Conservation (phyloP, 2,888 invertebrate genomes). For the Adineta ricciae region DNA sequence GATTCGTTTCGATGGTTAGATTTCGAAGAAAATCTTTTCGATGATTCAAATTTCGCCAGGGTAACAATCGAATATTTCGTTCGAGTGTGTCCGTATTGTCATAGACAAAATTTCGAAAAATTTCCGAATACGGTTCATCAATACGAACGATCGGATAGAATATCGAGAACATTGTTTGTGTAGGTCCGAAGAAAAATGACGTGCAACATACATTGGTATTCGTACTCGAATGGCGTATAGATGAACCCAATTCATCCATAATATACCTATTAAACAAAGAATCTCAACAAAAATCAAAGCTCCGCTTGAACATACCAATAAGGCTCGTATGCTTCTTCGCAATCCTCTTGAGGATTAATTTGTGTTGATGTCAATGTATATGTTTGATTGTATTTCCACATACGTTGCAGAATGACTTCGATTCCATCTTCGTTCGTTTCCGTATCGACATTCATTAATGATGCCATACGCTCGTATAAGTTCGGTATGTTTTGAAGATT, state of each 20-base stretch:
- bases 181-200: constrained; percentile 64
- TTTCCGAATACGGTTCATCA: constrained; percentile 38
- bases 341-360: neutral
- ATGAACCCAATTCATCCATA: constrained; percentile 79
- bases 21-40: neutral
- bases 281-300: too few species aligned
- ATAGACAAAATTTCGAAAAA: constrained; percentile 34
- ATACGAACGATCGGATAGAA: constrained; percentile 43
- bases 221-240: constrained; percentile 65
- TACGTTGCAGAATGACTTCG: constrained; percentile 59
- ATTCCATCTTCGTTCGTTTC: constrained; percentile 45
- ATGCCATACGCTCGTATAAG: constrained; percentile 65
- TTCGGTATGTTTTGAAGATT: constrained; percentile 59
- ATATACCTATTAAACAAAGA: constrained; percentile 65
- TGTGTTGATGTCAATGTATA: constrained; percentile 60
- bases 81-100: constrained; percentile 51
- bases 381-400: constrained; percentile 72
- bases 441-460: constrained; percentile 58
- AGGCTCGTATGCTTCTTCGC: constrained; percentile 8
- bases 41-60: constrained; percentile 58
- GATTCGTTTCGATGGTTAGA: neutral
- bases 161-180: constrained; percentile 38
- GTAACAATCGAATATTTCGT: constrained; percentile 55
- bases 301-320: neutral
- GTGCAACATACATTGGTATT: constrained; percentile 69